These are phyloP conservation scores for Drosophila setifemur DNA, from an alignment of 1,140 invertebrate species.

Conservation along the genomic window DNA sequence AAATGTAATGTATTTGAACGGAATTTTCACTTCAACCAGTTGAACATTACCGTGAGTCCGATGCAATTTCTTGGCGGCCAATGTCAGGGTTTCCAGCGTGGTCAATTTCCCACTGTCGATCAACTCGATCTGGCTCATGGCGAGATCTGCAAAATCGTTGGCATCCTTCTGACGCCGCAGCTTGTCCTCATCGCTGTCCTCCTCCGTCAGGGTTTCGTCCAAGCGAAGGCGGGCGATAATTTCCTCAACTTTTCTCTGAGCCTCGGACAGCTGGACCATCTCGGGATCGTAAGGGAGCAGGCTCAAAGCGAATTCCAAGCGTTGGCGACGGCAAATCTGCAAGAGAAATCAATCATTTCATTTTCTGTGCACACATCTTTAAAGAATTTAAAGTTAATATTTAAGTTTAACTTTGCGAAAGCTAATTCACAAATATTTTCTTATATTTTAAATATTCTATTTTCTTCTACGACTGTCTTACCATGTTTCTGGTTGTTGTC, in stretches of 20 bases:
- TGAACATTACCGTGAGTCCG: background rate
- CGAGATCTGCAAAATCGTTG: constrained; percentile 45
- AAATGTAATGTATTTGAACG: background rate
- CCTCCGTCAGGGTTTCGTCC: constrained; percentile 20
- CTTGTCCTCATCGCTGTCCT: constrained; percentile 25
- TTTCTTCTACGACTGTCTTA: constrained; percentile 18
- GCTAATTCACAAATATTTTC: background rate
- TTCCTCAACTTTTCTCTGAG: constrained; percentile 39
- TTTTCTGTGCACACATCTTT: too few relatives aligned
- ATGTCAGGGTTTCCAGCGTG: constrained; percentile 44
- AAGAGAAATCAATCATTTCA: background rate
- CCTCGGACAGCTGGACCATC: constrained; percentile 22
- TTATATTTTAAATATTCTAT: background rate
- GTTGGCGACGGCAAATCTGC: constrained; percentile 51
- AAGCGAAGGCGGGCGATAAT: constrained; percentile 42
- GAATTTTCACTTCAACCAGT: background rate
- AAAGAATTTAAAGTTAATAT: too few relatives aligned
- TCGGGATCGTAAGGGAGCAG: constrained; percentile 48
- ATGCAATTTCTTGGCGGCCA: constrained; percentile 45
- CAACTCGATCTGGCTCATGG: constrained; percentile 53
- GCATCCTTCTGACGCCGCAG: constrained; percentile 16
- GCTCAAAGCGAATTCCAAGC: constrained; percentile 54
- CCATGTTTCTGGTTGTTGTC: constrained; percentile 40
- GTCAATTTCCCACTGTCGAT: constrained; percentile 31
- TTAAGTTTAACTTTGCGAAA: too few relatives aligned